phyloP scores from a whole-genome alignment of 1,140 invertebrate species.

The Drosophila albomicans region DNA sequence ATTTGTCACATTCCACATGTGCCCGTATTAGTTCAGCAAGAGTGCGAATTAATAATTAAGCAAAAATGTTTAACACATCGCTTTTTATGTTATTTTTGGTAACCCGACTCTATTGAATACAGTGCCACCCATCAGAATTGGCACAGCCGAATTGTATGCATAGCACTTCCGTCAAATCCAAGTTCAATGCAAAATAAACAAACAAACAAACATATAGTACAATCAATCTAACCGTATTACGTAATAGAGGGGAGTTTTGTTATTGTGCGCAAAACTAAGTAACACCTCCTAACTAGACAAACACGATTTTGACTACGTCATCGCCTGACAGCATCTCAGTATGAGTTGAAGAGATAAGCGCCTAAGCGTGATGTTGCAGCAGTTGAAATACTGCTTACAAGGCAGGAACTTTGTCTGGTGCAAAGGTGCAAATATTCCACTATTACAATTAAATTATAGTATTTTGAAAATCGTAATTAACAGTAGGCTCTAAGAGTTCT shows the following conservation, averaged over 20 bases:
- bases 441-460: constrained; percentile 2
- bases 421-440: constrained; percentile 13
- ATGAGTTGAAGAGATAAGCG: constrained; percentile 18
- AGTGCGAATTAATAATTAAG: constrained; percentile 15
- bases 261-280: constrained; percentile 21
- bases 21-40: neutral
- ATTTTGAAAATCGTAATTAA: constrained; percentile 29
- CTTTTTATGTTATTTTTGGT: constrained; percentile 9
- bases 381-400: constrained; percentile 7
- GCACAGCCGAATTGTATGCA: neutral
- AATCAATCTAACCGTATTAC: constrained; percentile 40
- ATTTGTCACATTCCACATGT: constrained; percentile 5
- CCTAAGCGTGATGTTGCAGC: constrained; percentile 9
- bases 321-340: constrained; percentile 34
- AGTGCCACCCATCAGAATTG: neutral
- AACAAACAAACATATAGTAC: constrained; percentile 16
- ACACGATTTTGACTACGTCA: constrained; percentile 62
- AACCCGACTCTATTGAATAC: neutral
- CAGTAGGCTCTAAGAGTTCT: neutral
- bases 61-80: constrained; percentile 21
- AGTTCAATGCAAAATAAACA: constrained; percentile 35
- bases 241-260: constrained; percentile 28
- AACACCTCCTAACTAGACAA: constrained; percentile 29
- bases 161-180: constrained; percentile 42
- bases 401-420: neutral